Evolutionary conservation across 2,888 invertebrate species (phyloP).

Genomic region (Willowsia nigromaculata): DNA sequence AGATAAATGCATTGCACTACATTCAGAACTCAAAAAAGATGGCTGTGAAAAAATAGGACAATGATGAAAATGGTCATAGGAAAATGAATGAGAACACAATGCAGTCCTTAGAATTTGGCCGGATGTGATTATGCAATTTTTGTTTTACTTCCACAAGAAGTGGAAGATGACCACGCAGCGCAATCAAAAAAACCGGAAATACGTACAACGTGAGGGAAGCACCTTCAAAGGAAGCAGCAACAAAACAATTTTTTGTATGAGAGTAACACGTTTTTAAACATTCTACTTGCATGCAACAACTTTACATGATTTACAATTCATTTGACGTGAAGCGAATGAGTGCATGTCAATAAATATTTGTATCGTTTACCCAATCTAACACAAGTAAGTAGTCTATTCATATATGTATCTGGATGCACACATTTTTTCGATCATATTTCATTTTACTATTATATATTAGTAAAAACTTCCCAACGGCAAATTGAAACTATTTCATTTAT

Average conservation of each 20-base stretch:
- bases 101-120: background rate
- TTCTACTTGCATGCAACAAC: background rate
- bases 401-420: background rate
- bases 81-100: background rate
- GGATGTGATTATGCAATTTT: constrained; percentile 27
- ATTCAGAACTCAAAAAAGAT: background rate
- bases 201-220: background rate
- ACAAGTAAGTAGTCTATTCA: background rate
- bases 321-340: constrained; percentile 3
- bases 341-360: background rate
- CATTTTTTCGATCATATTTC: too few relatives aligned
- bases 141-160: constrained; percentile 35
- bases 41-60: constrained; percentile 1
- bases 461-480: background rate
- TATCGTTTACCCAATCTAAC: background rate
- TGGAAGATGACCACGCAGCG: constrained; percentile 56
- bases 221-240: constrained; percentile 6
- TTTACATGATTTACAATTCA: constrained; percentile 9
- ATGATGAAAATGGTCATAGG: background rate
- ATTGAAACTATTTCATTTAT: background rate
- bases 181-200: constrained; percentile 61
- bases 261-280: background rate
- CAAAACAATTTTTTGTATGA: background rate
- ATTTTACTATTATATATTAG: too few relatives aligned
- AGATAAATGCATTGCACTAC: background rate